Evolutionary conservation across 2,888 invertebrate species (phyloP).

Genomic region (Helleia helle): DNA sequence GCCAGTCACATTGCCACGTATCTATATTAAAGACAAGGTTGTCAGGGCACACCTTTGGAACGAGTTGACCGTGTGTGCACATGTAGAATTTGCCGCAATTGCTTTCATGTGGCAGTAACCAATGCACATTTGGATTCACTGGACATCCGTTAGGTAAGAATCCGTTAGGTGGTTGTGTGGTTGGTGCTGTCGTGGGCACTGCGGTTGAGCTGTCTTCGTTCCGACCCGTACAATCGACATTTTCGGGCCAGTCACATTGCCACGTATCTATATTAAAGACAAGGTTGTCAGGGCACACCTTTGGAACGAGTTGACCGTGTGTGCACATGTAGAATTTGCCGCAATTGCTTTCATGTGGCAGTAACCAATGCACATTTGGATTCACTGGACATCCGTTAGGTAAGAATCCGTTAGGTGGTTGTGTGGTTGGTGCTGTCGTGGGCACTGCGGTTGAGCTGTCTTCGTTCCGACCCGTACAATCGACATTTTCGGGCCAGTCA

Average conservation of each 20-base stretch:
- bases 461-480: background rate
- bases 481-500: background rate
- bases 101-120: constrained; percentile 42
- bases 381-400: constrained; percentile 51
- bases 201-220: no score
- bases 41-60: constrained; percentile 20
- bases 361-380: constrained; percentile 42
- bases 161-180: constrained; percentile 14
- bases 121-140: constrained; percentile 38
- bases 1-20: background rate
- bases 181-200: background rate
- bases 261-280: background rate
- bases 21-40: background rate
- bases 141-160: constrained; percentile 52
- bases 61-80: constrained; percentile 46
- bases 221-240: background rate
- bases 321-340: constrained; percentile 52
- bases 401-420: constrained; percentile 25
- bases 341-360: constrained; percentile 42
- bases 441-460: background rate
- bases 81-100: constrained; percentile 49
- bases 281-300: no score
- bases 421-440: background rate
- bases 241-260: background rate
- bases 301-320: constrained; percentile 37